Percentiles rank a stretch among this genome's conserved stretches.
phyloP scores from a whole-genome alignment of 1,140 invertebrate species.

The Drusus annulatus region DNA sequence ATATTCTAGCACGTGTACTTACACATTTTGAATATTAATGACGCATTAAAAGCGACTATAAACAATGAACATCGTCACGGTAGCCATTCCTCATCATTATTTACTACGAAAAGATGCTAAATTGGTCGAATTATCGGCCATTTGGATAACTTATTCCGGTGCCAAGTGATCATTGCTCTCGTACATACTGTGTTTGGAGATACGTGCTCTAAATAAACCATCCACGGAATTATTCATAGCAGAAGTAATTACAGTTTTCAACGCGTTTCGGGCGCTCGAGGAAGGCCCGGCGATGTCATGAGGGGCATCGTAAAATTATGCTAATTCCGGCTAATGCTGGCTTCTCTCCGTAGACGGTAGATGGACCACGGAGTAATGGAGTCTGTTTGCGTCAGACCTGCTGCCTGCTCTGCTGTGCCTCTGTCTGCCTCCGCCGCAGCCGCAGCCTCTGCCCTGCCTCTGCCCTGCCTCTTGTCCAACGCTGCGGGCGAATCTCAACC shows the following conservation, averaged over 20 bases:
- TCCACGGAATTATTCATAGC: constrained; percentile 47
- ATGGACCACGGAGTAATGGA: constrained; percentile 5
- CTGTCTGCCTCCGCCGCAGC: no score
- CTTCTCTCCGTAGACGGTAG: constrained; percentile 17
- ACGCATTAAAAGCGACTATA: not conserved
- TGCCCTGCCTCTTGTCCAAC: constrained; percentile 3
- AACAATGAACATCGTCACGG: constrained; percentile 27
- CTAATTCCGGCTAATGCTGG: constrained; percentile 56
- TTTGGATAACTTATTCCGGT: constrained; percentile 9
- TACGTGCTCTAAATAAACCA: constrained; percentile 31
- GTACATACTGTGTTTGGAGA: no score
- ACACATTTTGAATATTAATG: constrained; percentile 18
- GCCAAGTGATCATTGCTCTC: constrained; percentile 1
- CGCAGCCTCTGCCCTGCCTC: no score
- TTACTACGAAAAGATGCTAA: constrained; percentile 39
- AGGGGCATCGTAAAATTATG: constrained; percentile 54
- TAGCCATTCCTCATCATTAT: constrained; percentile 31
- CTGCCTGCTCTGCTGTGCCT: no score
- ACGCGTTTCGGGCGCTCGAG: constrained; percentile 38
- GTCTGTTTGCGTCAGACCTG: not conserved
- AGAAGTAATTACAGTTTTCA: constrained; percentile 56
- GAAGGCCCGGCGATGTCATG: constrained; percentile 45
- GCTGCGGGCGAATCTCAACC: constrained; percentile 21
- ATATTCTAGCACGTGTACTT: constrained; percentile 22
- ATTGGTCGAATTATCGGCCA: constrained; percentile 29